Conservation (phyloP, 2,113 vertebrate species). For the Antechinus flavipes region DNA sequence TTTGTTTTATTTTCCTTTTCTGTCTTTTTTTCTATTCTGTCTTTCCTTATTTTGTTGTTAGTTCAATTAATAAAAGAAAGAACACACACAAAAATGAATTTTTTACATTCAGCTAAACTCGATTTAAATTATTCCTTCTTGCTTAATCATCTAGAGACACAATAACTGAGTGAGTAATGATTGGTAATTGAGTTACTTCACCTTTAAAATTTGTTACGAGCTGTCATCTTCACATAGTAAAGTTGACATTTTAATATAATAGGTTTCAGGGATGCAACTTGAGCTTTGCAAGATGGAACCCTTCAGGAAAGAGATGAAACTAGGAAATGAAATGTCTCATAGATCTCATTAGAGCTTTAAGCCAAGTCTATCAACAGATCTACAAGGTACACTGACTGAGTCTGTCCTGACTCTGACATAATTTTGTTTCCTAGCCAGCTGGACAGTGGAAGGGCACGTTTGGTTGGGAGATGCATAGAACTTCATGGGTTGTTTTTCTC, state of each 20-base stretch:
- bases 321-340: neutral
- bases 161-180: slow-evolving; percentile 31
- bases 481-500: neutral
- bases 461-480: neutral
- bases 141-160: slow-evolving; percentile 29
- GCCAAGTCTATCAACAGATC: neutral
- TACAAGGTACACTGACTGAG: neutral
- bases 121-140: slow-evolving; percentile 36
- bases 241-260: slow-evolving; percentile 13
- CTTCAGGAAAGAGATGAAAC: neutral
- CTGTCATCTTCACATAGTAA: slow-evolving; percentile 38
- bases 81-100: neutral
- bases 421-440: neutral
- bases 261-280: neutral
- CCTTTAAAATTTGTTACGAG: slow-evolving; percentile 22
- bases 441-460: neutral
- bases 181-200: slow-evolving; percentile 13
- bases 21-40: too few relatives aligned
- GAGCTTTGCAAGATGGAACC: neutral
- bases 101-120: neutral
- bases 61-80: too few relatives aligned
- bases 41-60: too few relatives aligned
- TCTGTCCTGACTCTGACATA: neutral
- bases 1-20: too few relatives aligned
- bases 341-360: neutral